These are phyloP conservation scores for Geococcyx californianus DNA, from an alignment of 2,113 vertebrate genomes.

Conservation along the genomic window DNA sequence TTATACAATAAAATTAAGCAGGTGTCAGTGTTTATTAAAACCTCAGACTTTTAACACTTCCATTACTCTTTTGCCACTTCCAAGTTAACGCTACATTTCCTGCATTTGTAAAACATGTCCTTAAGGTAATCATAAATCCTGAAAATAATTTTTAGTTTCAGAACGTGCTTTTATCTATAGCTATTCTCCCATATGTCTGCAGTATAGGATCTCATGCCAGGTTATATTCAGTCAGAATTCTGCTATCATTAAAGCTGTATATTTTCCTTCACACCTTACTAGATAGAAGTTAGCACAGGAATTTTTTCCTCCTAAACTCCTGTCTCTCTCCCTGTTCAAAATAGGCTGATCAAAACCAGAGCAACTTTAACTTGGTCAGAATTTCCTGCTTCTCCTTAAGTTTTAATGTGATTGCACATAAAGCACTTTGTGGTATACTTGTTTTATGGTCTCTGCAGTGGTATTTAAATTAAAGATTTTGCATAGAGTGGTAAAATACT, in stretches of 20 bases:
- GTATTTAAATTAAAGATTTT: not conserved
- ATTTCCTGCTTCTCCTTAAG: not conserved
- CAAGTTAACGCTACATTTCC: not conserved
- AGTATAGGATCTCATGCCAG: not conserved
- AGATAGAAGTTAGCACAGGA: not conserved
- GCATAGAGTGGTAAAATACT: not conserved
- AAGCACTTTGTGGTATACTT: not conserved
- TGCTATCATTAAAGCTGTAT: not conserved
- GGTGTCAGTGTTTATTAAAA: not conserved
- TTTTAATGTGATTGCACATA: rapidly evolving
- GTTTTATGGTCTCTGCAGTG: not conserved
- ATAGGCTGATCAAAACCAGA: not conserved
- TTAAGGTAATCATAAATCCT: not conserved
- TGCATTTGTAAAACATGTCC: not conserved
- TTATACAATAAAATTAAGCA: not conserved
- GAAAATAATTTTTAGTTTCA: not conserved
- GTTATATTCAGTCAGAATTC: not conserved
- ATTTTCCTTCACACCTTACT: not conserved
- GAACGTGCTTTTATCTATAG: not conserved
- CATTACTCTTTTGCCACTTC: not conserved
- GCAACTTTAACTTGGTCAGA: not conserved
- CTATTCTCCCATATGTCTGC: not conserved
- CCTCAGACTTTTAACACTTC: not conserved
- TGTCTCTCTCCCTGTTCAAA: not conserved
- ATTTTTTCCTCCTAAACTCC: not conserved